These are phyloP conservation scores for Corythucha ciliata DNA, from an alignment of 2,888 invertebrate species.

Conservation along the genomic window DNA sequence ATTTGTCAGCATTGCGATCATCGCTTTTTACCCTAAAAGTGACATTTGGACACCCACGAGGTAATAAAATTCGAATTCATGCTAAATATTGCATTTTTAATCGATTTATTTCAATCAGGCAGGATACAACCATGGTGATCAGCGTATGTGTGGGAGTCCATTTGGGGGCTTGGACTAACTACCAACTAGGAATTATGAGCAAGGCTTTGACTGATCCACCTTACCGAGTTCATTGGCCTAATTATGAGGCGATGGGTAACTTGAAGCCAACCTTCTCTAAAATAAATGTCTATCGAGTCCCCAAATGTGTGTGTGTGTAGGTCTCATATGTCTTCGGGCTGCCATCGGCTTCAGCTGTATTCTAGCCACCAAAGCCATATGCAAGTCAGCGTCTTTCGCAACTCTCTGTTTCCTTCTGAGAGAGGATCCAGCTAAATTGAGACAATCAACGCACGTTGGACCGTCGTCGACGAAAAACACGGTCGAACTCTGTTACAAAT, in stretches of 20 bases:
- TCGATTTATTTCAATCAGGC: no score
- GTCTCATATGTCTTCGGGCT: constrained; percentile 51
- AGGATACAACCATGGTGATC: constrained; percentile 81
- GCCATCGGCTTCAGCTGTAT: constrained; percentile 67
- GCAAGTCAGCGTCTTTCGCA: constrained; percentile 60
- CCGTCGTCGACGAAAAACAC: constrained; percentile 45
- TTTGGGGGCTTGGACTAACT: constrained; percentile 75
- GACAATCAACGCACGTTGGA: constrained; percentile 14
- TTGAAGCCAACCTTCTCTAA: background rate
- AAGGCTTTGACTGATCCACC: constrained; percentile 53
- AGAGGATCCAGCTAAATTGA: constrained; percentile 51
- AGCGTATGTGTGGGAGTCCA: constrained; percentile 71
- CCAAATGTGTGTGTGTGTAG: constrained; percentile 24
- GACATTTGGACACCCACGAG: constrained; percentile 85
- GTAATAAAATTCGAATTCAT: constrained; percentile 42
- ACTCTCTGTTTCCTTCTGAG: constrained; percentile 60
- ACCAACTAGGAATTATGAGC: constrained; percentile 63
- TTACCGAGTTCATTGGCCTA: constrained; percentile 70
- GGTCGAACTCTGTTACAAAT: constrained; percentile 76
- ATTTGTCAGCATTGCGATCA: constrained; percentile 54
- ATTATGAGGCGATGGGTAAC: constrained; percentile 58
- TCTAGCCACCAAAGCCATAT: constrained; percentile 55
- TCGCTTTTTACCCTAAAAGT: constrained; percentile 64
- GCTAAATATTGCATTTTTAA: no score
- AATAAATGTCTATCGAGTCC: background rate